Percentiles rank a stretch among this genome's conserved stretches.
phyloP scores from a whole-genome alignment of 2,113 vertebrate species.

The Mesoclemmys tuberculata region DNA sequence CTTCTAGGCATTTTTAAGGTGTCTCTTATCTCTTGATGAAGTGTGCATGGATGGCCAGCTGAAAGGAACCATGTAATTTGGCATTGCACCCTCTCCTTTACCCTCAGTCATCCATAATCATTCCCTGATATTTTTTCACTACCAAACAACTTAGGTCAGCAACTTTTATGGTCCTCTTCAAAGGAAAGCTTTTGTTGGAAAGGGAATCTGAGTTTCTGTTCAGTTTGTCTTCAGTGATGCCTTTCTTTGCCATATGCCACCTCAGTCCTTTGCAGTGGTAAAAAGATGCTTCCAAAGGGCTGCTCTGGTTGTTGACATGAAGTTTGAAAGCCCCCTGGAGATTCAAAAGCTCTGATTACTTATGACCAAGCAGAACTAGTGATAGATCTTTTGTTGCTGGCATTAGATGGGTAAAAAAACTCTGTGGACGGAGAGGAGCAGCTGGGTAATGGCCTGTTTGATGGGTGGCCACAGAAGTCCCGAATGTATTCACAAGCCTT shows the following conservation, averaged over 20 bases:
- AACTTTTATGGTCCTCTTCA: background rate
- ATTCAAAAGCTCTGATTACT: too few species aligned
- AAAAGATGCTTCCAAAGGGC: too few species aligned
- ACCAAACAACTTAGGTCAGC: background rate
- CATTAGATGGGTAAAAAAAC: too few species aligned
- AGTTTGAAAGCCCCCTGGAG: too few species aligned
- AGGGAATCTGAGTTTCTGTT: background rate
- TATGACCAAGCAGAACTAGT: too few species aligned
- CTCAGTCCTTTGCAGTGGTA: too few species aligned
- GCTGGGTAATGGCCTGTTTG: too few species aligned
- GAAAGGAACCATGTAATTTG: background rate
- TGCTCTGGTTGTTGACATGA: too few species aligned
- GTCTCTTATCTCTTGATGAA: background rate
- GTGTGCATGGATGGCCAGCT: background rate
- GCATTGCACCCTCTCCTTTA: background rate
- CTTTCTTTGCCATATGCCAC: background rate
- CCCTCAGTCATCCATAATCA: background rate
- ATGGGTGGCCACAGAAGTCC: too few species aligned
- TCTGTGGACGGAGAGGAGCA: too few species aligned
- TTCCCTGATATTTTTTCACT: background rate
- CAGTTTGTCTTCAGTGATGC: background rate
- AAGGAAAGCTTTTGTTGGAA: background rate
- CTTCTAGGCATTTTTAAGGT: background rate
- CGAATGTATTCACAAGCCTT: too few species aligned
- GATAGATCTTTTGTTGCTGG: too few species aligned